Evolutionary conservation across 2,113 vertebrate species (phyloP).

Genomic region (Trogon melanurus): DNA sequence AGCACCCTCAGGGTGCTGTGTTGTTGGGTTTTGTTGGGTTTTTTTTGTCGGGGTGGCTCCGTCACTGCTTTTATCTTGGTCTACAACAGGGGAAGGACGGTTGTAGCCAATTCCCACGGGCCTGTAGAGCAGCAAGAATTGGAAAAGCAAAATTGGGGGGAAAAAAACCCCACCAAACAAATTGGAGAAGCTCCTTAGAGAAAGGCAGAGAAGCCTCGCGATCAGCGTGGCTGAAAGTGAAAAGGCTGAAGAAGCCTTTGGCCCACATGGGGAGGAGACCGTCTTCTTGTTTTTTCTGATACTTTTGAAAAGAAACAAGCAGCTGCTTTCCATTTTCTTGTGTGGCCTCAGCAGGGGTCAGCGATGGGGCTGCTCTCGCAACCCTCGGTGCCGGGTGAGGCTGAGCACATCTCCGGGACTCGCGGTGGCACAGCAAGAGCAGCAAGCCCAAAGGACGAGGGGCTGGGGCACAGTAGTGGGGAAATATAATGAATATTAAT

Average conservation of each 20-base stretch:
- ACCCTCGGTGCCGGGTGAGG: accelerated
- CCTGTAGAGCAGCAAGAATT: background rate
- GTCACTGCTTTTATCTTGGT: background rate
- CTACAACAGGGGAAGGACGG: background rate
- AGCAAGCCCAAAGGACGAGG: background rate
- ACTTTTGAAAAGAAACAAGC: constrained; percentile 21
- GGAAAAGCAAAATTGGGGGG: background rate
- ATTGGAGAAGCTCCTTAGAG: background rate
- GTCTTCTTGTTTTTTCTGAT: constrained; percentile 37
- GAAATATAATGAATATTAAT: background rate
- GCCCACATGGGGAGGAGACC: background rate
- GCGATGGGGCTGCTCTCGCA: background rate
- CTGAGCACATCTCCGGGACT: background rate
- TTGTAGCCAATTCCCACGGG: background rate
- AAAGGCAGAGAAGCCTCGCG: background rate
- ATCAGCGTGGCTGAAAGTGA: constrained; percentile 3
- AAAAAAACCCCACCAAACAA: background rate
- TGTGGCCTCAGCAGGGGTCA: background rate
- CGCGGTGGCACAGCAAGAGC: background rate
- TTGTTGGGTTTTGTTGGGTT: background rate
- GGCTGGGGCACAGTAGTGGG: background rate
- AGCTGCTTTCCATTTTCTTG: constrained; percentile 9
- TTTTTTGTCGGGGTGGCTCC: background rate
- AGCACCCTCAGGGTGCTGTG: background rate
- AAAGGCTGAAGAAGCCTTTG: constrained; percentile 29